These are phyloP conservation scores for Chlorospingus semifuscus DNA, from an alignment of 2,797 vertebrate species.

Conservation along the genomic window DNA sequence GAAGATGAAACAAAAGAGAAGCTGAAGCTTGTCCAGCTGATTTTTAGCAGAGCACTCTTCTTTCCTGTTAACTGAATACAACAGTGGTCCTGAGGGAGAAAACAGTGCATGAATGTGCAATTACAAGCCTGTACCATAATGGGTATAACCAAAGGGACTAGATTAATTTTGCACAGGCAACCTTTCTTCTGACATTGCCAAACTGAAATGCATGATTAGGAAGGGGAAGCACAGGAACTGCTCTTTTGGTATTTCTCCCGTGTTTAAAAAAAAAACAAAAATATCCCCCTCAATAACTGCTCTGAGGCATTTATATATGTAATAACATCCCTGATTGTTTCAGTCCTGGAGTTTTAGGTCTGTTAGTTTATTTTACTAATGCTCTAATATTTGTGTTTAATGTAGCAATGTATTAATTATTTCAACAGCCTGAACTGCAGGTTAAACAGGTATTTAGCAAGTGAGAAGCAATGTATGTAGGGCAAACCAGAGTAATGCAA, in stretches of 20 bases:
- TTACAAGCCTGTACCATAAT: conserved; percentile 26
- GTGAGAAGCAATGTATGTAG: background rate
- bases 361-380: background rate
- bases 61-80: background rate
- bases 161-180: conserved; percentile 39
- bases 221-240: background rate
- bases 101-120: background rate
- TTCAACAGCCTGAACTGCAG: background rate
- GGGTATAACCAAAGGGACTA: background rate
- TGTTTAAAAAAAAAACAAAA: background rate
- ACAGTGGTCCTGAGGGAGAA: background rate
- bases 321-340: background rate
- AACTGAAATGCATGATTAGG: conserved; percentile 21
- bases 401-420: background rate
- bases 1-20: background rate
- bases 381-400: background rate
- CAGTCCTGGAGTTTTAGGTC: background rate
- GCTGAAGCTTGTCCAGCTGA: background rate
- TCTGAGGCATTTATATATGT: background rate
- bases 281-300: background rate
- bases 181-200: conserved; percentile 43
- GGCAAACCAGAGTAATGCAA: background rate
- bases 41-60: background rate
- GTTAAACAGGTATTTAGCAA: background rate
- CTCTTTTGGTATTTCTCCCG: background rate